Evolutionary conservation across 1,140 invertebrate species (phyloP), one percentile per base, ranked within the genome.

Genomic region (Eumaeus atala): DNA sequence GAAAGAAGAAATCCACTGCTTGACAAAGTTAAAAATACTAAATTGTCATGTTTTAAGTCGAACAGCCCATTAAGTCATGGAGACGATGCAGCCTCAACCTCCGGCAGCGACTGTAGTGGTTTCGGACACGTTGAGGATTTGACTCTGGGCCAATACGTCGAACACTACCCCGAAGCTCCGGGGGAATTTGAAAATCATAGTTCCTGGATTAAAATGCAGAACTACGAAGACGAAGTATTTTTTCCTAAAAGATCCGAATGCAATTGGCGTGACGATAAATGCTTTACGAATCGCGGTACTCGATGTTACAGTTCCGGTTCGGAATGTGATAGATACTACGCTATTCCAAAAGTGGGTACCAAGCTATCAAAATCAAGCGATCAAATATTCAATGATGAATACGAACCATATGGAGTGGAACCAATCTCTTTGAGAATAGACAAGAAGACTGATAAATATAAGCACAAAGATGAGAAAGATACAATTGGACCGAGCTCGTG

Each of bases 1-100:
- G 92, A 93, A 74, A 92, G 91, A 70, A 83, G 91, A 42, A 92
- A 93, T 70, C 92, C 92, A 1, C 84, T 93, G 37, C 84, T 93
- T 17, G 92, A 93, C 58, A 90, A 90, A 66, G 92, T 93, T 1
- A 92, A 92, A 72, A 92, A 92, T 64, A 93, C 92, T 8, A 90
- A 91, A 68, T 74, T 93, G 36, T 92, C 91, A 4, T 92, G 92
- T 71, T 92, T 93, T 74, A 89, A 89, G 62, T 90, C 90, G 11
- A 87, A 86, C 54, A 83, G 73, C 18, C 74, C 85, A 40, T 62
- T 87, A 34, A 73, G 83, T 11, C 81, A 82, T 48, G 77, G 76
- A n/a, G 87, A 88, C 56, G 87, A 88, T 53, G 81, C 87, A 14
- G 76, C 83, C 5, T 87, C 86, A 4, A 87, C 87, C 0, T 88